Evolutionary conservation across 2,113 vertebrate genomes (phyloP).

Genomic region (Phaethornis superciliosus): DNA sequence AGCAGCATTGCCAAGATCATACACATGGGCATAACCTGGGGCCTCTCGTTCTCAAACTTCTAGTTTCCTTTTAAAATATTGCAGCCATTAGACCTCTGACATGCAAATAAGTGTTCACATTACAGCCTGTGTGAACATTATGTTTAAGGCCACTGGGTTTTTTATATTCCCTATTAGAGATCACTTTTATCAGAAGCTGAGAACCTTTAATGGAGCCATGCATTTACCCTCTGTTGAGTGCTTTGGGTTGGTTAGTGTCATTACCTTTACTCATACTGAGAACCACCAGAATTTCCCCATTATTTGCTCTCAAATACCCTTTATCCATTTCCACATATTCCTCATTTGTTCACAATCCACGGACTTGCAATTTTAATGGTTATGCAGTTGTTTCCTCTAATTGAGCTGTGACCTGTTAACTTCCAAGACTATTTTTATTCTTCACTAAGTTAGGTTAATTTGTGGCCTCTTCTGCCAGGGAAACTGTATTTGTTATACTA

Average conservation of each 20-base stretch:
- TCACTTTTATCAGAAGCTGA: slow-evolving; percentile 28
- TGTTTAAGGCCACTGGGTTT: background rate
- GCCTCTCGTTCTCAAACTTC: background rate
- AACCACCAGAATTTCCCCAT: background rate
- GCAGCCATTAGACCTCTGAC: background rate
- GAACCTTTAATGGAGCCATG: background rate
- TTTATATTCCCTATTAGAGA: background rate
- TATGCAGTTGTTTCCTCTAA: background rate
- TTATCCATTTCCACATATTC: background rate
- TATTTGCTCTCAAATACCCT: background rate
- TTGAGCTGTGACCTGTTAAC: background rate
- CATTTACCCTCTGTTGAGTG: background rate
- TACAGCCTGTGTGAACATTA: background rate
- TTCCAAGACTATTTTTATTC: slow-evolving; percentile 18
- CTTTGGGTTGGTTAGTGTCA: background rate
- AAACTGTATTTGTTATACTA: background rate
- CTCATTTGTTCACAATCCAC: background rate
- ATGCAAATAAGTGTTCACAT: background rate
- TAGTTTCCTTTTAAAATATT: background rate
- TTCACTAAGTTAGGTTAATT: background rate
- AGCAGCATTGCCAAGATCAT: background rate
- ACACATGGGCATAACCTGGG: background rate
- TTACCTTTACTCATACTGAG: slow-evolving; percentile 31
- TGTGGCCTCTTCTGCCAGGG: background rate
- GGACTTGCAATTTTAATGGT: background rate